Evolutionary conservation across 2,113 vertebrate genomes (phyloP), one percentile per base, ranked within the genome.

Genomic region (Coregonus clupeaformis): DNA sequence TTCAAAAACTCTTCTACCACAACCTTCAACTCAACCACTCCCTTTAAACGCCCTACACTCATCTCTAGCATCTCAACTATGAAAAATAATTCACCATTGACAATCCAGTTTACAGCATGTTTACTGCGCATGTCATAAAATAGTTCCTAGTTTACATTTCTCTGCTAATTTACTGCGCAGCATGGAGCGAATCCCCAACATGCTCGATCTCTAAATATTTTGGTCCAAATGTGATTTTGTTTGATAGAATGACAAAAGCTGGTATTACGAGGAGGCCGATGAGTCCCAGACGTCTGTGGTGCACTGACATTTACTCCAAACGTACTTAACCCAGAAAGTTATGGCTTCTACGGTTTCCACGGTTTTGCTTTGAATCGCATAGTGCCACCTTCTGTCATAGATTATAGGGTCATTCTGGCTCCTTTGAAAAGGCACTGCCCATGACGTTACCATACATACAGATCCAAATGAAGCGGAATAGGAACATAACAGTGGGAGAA

Each of bases 261-360:
- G 80, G 80, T 82, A 90, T 90, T 89, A 88, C 88, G 89, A 78
- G 84, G 77, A 89, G 76, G 81, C 82, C 83, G 88, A 89, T 86
- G 86, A 89, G 85, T 86, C 84, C 89, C 88, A 92, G 88, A 89
- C 83, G 80, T 91, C 90, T 91, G 80, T 82, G 81, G 80, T 78
- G 77, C 84, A 85, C 76, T 91, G 90, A 89, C 92, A 91, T 92
- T 93, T 91, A 84, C 85, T 90, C 68, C 77, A 88, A 90, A 91
- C 68, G 82, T 86, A 91, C 91, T 92, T 90, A 89, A 90, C 89
- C 72, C 76, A 74, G 73, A 77, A 83, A 90, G 86, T 91, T 90
- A 90, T 88, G 82, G 81, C 88, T 89, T 86, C 82, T 90, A 6
- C 60, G 86, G 9, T 88, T 82, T 63, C 71, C 32, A n/a, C 60